Evolutionary conservation across 2,113 vertebrate genomes (phyloP).

Genomic region (Salvator merianae): DNA sequence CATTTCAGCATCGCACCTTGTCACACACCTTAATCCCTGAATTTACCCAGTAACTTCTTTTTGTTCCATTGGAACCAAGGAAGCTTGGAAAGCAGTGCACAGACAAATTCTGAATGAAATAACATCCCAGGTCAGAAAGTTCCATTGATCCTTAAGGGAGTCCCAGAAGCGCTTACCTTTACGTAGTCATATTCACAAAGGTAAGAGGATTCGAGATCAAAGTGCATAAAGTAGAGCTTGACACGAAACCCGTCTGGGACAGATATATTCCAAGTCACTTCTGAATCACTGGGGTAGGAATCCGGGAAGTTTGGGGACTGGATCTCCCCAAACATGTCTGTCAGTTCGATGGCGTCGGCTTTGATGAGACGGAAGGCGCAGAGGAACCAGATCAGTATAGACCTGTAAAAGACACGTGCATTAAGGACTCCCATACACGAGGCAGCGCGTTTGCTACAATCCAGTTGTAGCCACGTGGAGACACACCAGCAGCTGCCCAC

Average conservation of each 20-base stretch:
- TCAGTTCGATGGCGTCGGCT: constrained; percentile 68
- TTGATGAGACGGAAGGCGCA: constrained; percentile 60
- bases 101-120: neutral
- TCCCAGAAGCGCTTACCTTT: constrained; percentile 81
- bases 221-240: constrained; percentile 93
- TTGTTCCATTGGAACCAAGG: neutral
- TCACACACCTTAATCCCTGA: neutral
- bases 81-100: neutral
- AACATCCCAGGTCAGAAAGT: neutral
- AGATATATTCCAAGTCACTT: constrained; percentile 87
- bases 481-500: too few relatives aligned
- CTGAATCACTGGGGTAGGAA: constrained; percentile 85
- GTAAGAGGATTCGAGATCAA: constrained; percentile 95
- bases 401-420: constrained; percentile 66
- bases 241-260: constrained; percentile 85
- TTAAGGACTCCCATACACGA: neutral
- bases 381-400: constrained; percentile 61
- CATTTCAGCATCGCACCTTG: too few relatives aligned
- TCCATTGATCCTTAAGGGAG: neutral
- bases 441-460: too few relatives aligned
- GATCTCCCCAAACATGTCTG: constrained; percentile 85
- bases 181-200: constrained; percentile 96
- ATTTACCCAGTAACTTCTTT: neutral
- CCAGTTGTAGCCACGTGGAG: too few relatives aligned
- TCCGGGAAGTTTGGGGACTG: constrained; percentile 90